phyloP scores from a whole-genome alignment of 2,888 invertebrate species.

The Netelia virgata region DNA sequence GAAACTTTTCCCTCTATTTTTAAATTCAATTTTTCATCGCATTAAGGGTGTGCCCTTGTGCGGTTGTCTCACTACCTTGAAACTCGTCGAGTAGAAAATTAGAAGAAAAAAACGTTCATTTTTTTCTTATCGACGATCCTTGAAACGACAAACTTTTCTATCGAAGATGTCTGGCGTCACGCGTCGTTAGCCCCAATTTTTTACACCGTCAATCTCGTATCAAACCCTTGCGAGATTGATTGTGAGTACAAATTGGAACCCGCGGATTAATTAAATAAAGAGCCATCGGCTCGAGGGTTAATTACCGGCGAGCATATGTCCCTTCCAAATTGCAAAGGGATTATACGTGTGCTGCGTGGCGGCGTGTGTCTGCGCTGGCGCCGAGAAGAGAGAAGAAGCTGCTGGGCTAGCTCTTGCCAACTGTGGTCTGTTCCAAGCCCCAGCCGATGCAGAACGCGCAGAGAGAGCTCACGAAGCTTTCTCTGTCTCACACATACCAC shows the following conservation, averaged over 20 bases:
- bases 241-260: too few relatives aligned
- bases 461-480: constrained; percentile 43
- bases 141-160: background rate
- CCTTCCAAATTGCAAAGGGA: background rate
- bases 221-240: constrained; percentile 3
- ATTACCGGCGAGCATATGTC: background rate
- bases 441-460: constrained; percentile 57
- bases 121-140: too few relatives aligned
- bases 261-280: background rate
- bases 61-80: too few relatives aligned
- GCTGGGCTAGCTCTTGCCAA: constrained; percentile 46
- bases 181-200: constrained; percentile 1
- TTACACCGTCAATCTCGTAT: background rate
- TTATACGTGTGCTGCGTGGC: constrained; percentile 2
- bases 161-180: background rate
- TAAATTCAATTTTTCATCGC: too few relatives aligned
- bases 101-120: too few relatives aligned
- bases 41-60: too few relatives aligned
- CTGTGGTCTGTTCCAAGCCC: constrained; percentile 48
- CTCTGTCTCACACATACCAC: constrained; percentile 21
- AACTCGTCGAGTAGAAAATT: too few relatives aligned
- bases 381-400: constrained; percentile 24
- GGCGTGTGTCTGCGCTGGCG: constrained; percentile 52
- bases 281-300: background rate
- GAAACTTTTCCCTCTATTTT: too few relatives aligned